phyloP scores from a whole-genome alignment of 2,888 invertebrate species.

The Colletes collaris region DNA sequence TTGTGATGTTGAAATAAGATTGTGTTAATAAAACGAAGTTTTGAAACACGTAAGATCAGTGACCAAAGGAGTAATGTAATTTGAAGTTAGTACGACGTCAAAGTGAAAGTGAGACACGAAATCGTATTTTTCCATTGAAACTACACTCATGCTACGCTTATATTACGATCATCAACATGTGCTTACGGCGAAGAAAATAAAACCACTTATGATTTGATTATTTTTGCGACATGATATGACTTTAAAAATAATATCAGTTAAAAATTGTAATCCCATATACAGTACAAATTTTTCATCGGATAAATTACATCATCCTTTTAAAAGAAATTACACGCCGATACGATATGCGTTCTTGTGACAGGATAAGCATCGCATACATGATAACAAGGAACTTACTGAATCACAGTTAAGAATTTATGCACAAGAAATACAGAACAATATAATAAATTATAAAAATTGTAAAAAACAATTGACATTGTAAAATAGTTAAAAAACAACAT shows the following conservation, averaged over 20 bases:
- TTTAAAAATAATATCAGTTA: neutral
- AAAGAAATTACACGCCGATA: neutral
- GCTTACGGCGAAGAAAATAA: constrained; percentile 9
- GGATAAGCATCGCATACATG: neutral
- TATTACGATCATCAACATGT: no score
- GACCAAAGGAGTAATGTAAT: constrained; percentile 39
- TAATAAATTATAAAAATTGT: neutral
- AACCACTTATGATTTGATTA: neutral
- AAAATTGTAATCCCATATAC: neutral
- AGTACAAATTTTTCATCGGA: neutral
- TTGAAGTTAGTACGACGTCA: constrained; percentile 21
- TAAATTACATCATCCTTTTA: neutral
- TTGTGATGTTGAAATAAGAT: constrained; percentile 24
- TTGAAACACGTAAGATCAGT: constrained; percentile 41
- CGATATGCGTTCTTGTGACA: neutral
- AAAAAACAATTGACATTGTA: neutral
- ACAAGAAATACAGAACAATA: neutral
- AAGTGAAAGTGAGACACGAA: constrained; percentile 56
- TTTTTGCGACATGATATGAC: neutral
- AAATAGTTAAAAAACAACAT: neutral
- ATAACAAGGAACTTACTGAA: neutral
- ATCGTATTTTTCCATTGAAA: constrained; percentile 1
- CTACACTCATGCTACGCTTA: neutral
- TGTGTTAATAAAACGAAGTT: constrained; percentile 29
- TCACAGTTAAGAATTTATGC: neutral